These are phyloP conservation scores for Brachirus orientalis DNA, from an alignment of 2,113 vertebrate genomes.

Conservation along the genomic window DNA sequence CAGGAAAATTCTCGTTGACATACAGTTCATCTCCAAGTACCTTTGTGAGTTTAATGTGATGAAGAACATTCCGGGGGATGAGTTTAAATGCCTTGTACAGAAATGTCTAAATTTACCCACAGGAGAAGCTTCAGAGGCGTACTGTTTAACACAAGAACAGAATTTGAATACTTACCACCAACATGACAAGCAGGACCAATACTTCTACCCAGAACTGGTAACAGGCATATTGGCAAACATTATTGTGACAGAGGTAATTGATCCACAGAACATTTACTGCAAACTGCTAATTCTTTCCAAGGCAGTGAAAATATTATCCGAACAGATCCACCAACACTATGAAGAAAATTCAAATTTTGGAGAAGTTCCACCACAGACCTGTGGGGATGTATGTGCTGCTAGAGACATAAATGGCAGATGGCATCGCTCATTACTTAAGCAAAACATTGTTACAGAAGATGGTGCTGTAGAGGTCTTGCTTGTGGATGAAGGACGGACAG, in stretches of 20 bases:
- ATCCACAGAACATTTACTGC: conserved; percentile 85
- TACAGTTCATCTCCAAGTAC: conserved; percentile 77
- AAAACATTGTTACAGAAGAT: conserved; percentile 55
- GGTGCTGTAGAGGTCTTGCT: conserved; percentile 82
- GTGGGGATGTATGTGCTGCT: conserved; percentile 86
- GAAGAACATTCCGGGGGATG: conserved; percentile 59
- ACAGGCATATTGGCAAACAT: conserved; percentile 80
- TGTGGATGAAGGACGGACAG: conserved; percentile 88
- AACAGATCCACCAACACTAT: conserved; percentile 78
- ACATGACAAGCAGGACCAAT: conserved; percentile 63
- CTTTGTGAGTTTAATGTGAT: conserved; percentile 81
- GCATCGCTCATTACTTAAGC: conserved; percentile 86
- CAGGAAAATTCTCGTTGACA: conserved; percentile 82
- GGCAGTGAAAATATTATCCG: conserved; percentile 81
- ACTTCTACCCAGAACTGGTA: conserved; percentile 86
- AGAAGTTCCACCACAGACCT: conserved; percentile 53
- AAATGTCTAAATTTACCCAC: conserved; percentile 44
- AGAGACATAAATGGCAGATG: conserved; percentile 84
- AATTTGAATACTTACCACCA: conserved; percentile 11
- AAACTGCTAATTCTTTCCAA: conserved; percentile 84
- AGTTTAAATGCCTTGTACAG: conserved; percentile 66
- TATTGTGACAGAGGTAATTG: conserved; percentile 83
- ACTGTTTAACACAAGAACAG: neutral
- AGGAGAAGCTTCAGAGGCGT: neutral
- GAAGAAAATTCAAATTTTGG: conserved; percentile 38